These are phyloP conservation scores for Dastarcus helophoroides DNA, from an alignment of 2,888 invertebrate species.

Conservation along the genomic window DNA sequence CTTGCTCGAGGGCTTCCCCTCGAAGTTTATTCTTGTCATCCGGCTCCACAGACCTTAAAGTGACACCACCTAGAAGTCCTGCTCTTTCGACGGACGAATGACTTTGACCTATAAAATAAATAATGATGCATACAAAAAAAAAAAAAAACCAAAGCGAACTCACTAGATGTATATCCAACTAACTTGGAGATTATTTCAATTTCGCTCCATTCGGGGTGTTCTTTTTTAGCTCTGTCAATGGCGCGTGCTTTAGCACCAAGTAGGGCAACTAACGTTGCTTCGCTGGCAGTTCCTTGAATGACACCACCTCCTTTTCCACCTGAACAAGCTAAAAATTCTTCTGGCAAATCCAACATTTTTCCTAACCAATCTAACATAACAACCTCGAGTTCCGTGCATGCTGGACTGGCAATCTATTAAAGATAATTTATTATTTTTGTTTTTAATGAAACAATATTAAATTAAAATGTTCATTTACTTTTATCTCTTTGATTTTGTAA, in stretches of 20 bases:
- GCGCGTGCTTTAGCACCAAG: constrained; percentile 78
- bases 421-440: too few species aligned
- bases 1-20: constrained; percentile 62
- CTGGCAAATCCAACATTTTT: constrained; percentile 80
- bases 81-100: constrained; percentile 93
- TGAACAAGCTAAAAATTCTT: constrained; percentile 69
- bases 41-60: constrained; percentile 59
- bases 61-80: constrained; percentile 78
- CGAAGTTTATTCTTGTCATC: constrained; percentile 62
- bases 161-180: constrained; percentile 78
- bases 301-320: constrained; percentile 78
- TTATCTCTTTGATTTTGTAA: too few species aligned
- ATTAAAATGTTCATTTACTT: too few species aligned
- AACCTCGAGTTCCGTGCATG: constrained; percentile 91
- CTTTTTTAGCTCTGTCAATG: constrained; percentile 52
- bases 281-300: constrained; percentile 89
- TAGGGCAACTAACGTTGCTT: constrained; percentile 84
- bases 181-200: constrained; percentile 64
- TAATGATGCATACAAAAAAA: too few species aligned
- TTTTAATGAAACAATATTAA: too few species aligned
- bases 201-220: constrained; percentile 66
- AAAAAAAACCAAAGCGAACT: constrained; percentile 32
- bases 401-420: constrained; percentile 79
- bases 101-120: constrained; percentile 54
- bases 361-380: constrained; percentile 94